These are phyloP conservation scores for Actinopyga echinites DNA, from an alignment of 53 echinoderm and acorn worm species.

Conservation along the genomic window DNA sequence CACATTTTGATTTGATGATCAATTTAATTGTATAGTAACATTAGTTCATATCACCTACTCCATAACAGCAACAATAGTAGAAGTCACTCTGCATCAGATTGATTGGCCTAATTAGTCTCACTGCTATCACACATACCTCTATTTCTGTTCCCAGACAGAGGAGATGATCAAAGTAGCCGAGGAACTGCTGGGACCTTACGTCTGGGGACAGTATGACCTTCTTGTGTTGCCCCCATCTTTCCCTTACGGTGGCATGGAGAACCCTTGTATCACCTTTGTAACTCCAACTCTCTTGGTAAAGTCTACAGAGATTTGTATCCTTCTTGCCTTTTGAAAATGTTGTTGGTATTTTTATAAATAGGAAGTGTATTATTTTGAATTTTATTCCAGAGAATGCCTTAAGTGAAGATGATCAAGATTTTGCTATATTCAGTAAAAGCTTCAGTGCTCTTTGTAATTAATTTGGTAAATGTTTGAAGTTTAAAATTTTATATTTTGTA, in stretches of 20 bases:
- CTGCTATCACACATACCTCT: background rate
- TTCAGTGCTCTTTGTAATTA: too few species aligned
- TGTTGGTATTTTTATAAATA: too few species aligned
- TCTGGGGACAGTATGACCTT: slow-evolving; percentile 94
- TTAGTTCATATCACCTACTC: background rate
- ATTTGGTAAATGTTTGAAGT: too few species aligned
- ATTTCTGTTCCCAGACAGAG: slow-evolving; percentile 67
- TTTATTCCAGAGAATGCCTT: too few species aligned
- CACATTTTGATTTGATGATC: too few species aligned
- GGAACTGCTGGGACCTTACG: slow-evolving; percentile 75
- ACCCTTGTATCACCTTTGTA: slow-evolving; percentile 96
- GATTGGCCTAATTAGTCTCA: background rate
- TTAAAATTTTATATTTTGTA: too few species aligned
- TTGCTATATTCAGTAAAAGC: too few species aligned
- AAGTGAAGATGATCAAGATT: too few species aligned
- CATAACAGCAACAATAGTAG: background rate
- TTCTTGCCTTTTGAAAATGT: too few species aligned
- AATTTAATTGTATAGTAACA: too few species aligned
- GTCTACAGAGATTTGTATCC: background rate
- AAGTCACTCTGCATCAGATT: background rate
- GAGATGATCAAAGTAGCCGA: slow-evolving; percentile 78
- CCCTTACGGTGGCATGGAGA: slow-evolving; percentile 98
- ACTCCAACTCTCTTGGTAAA: slow-evolving; percentile 92
- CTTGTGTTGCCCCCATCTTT: slow-evolving; percentile 93
- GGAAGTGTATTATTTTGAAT: too few species aligned